These are phyloP conservation scores for Diuraphis noxia DNA, from an alignment of 1,140 invertebrate species.

Conservation along the genomic window DNA sequence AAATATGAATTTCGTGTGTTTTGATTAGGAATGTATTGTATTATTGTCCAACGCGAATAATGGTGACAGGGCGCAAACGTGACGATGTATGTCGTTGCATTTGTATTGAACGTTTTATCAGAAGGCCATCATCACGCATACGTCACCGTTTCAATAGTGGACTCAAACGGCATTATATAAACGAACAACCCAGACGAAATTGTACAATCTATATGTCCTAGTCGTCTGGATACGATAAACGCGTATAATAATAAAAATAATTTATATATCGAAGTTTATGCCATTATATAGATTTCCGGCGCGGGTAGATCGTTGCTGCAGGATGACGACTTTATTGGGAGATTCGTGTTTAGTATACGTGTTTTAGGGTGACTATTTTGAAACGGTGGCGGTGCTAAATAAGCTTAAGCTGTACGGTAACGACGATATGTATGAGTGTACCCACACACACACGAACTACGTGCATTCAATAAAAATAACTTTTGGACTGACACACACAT, in stretches of 20 bases:
- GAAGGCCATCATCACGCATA: neutral
- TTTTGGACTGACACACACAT: neutral
- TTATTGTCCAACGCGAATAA: neutral
- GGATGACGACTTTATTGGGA: neutral
- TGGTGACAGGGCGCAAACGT: neutral
- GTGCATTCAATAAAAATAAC: slow-evolving; percentile 33
- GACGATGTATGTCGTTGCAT: neutral
- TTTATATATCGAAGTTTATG: neutral
- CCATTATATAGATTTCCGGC: neutral
- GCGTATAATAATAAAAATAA: neutral
- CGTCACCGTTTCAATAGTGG: neutral
- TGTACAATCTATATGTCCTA: neutral
- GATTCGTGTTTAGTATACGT: neutral
- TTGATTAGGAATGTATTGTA: neutral
- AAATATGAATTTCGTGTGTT: neutral
- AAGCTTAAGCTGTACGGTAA: neutral
- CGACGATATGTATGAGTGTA: neutral
- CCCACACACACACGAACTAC: too few species aligned
- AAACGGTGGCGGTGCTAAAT: neutral
- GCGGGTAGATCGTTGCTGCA: neutral
- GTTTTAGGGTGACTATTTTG: neutral
- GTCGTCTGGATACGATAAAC: neutral
- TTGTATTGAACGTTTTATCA: neutral
- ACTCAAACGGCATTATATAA: neutral
- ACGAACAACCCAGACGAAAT: neutral